A percentile compares a stretch with the other conserved stretches of the same genome.
phyloP scores from a whole-genome alignment of 1,140 invertebrate genomes.

The Aphidius ervi region DNA sequence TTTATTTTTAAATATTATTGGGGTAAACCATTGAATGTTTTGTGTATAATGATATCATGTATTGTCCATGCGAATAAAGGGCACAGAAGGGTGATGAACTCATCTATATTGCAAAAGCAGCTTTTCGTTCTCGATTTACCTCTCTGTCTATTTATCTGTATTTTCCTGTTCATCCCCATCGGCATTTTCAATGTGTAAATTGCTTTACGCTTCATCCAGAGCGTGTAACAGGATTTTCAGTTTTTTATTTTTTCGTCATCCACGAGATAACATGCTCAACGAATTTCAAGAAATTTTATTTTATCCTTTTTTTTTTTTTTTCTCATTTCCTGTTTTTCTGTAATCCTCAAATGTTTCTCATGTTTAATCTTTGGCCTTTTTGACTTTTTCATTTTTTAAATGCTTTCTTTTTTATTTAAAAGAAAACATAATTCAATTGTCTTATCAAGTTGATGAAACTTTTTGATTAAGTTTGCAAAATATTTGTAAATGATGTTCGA shows the following conservation, averaged over 20 bases:
- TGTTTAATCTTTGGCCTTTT: not conserved
- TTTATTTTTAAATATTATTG: too few relatives aligned
- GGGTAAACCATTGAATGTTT: not conserved
- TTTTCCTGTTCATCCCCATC: too few relatives aligned
- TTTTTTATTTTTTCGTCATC: conserved; percentile 29
- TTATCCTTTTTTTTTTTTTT: not conserved
- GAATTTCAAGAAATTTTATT: conserved; percentile 12
- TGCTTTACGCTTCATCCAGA: conserved; percentile 32
- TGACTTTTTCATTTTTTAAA: too few relatives aligned
- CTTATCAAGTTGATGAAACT: too few relatives aligned
- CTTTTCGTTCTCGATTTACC: conserved; percentile 30
- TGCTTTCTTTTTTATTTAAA: too few relatives aligned
- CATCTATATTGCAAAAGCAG: conserved; percentile 27
- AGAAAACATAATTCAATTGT: too few relatives aligned
- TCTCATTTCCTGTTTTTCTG: not conserved
- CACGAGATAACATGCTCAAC: conserved; percentile 16
- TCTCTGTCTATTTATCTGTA: too few relatives aligned
- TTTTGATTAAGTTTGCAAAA: too few relatives aligned
- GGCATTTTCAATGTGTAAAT: conserved; percentile 32
- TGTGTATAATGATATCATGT: conserved; percentile 19
- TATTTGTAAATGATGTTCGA: too few relatives aligned
- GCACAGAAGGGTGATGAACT: conserved; percentile 6
- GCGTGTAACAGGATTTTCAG: conserved; percentile 27
- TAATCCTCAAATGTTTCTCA: not conserved
- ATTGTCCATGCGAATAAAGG: not conserved